phyloP scores from a whole-genome alignment of 2,113 vertebrate species.

The Phocoena phocoena region DNA sequence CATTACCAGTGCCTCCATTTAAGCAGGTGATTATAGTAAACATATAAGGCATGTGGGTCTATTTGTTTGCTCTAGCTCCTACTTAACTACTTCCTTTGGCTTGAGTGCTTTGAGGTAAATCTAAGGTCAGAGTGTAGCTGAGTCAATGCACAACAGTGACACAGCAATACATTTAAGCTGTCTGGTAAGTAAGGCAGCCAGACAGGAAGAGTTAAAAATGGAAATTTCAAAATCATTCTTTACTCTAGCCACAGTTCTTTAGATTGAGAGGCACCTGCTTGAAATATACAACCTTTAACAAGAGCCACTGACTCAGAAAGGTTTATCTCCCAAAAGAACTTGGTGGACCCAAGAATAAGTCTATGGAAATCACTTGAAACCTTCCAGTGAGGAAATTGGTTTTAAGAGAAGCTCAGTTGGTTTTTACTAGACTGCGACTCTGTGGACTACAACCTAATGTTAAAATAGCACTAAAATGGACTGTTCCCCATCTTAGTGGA shows the following conservation, averaged over 20 bases:
- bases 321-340: constrained; percentile 69
- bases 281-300: constrained; percentile 15
- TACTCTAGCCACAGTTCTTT: constrained; percentile 49
- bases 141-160: constrained; percentile 66
- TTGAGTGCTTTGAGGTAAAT: constrained; percentile 64
- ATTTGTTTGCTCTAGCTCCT: constrained; percentile 62
- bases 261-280: constrained; percentile 58
- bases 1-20: background rate
- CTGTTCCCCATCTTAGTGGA: background rate
- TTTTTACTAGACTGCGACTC: background rate
- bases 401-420: constrained; percentile 52
- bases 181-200: constrained; percentile 48
- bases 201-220: constrained; percentile 45
- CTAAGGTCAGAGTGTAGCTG: constrained; percentile 78
- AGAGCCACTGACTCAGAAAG: constrained; percentile 22
- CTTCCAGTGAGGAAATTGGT: constrained; percentile 5
- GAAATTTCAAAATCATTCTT: constrained; percentile 48
- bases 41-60: constrained; percentile 44
- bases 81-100: constrained; percentile 76
- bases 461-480: constrained; percentile 28
- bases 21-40: constrained; percentile 74
- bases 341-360: background rate
- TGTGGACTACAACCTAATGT: background rate
- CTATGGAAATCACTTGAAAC: constrained; percentile 53
- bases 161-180: constrained; percentile 59